Evolutionary conservation across 2,888 invertebrate species (phyloP).

Genomic region (Hymenopus coronatus): DNA sequence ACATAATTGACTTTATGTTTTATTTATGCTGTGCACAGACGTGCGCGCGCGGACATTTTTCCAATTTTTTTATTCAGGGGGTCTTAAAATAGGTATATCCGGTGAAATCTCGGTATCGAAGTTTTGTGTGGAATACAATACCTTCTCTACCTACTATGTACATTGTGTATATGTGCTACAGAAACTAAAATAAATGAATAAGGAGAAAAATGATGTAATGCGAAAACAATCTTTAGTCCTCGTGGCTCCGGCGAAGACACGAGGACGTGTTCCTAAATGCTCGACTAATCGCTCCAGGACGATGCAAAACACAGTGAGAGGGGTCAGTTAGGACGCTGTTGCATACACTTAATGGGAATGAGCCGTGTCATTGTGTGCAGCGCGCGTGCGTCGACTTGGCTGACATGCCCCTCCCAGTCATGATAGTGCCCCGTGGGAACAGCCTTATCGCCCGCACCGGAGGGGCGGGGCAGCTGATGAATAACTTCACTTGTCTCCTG

Average conservation of each 20-base stretch:
- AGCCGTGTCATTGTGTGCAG: slow-evolving; percentile 8
- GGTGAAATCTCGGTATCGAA: too few species aligned
- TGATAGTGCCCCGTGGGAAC: neutral
- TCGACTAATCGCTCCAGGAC: neutral
- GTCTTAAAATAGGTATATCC: too few species aligned
- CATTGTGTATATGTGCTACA: too few species aligned
- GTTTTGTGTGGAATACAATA: too few species aligned
- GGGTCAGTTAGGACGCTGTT: neutral
- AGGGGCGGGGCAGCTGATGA: neutral
- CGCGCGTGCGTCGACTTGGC: slow-evolving; percentile 1
- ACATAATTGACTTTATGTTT: too few species aligned
- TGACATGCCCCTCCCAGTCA: neutral
- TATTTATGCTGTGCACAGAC: too few species aligned
- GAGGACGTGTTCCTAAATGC: neutral
- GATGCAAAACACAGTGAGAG: neutral
- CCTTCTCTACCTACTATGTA: too few species aligned
- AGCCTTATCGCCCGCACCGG: neutral
- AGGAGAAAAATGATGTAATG: too few species aligned
- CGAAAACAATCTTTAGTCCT: neutral
- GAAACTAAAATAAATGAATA: too few species aligned
- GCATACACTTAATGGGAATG: neutral
- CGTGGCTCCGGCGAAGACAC: too few species aligned
- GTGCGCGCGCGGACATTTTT: too few species aligned
- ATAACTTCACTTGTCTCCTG: neutral
- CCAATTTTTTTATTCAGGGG: too few species aligned